These are phyloP conservation scores for Pristionchus maxplancki DNA, from an alignment of 2,888 invertebrate genomes.

Conservation along the genomic window DNA sequence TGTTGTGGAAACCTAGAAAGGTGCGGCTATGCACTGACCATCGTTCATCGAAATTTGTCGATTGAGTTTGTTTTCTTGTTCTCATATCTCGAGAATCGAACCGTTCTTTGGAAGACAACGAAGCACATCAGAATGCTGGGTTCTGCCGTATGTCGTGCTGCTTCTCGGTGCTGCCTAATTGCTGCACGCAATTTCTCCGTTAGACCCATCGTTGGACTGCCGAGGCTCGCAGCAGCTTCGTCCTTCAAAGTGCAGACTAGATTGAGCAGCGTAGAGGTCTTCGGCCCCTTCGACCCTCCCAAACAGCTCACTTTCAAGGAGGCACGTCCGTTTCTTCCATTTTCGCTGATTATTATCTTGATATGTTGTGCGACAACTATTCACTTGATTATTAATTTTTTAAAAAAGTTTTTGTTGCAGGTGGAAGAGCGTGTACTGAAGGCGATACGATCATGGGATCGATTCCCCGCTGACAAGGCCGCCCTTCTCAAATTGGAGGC, in stretches of 20 bases:
- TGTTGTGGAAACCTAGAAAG: too few relatives aligned
- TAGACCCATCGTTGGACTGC: neutral
- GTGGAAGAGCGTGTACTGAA: conserved; percentile 75
- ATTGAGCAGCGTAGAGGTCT: conserved; percentile 60
- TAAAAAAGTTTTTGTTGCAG: conserved; percentile 58
- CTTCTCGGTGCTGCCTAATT: neutral
- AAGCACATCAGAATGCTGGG: conserved; percentile 28
- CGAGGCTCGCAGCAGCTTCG: conserved; percentile 33
- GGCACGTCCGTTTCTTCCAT: too few relatives aligned
- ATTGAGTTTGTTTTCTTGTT: too few relatives aligned
- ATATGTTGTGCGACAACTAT: too few relatives aligned
- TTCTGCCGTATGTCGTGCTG: conserved; percentile 28
- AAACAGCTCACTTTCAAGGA: conserved; percentile 73
- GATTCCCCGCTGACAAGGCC: conserved; percentile 73
- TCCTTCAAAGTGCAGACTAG: conserved; percentile 46
- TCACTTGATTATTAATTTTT: too few relatives aligned
- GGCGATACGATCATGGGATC: conserved; percentile 75
- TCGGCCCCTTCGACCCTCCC: conserved; percentile 73
- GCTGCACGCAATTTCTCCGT: conserved; percentile 34
- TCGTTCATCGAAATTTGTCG: too few relatives aligned
- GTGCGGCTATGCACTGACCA: too few relatives aligned
- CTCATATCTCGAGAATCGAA: too few relatives aligned
- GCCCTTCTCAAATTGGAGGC: conserved; percentile 59
- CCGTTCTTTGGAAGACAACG: too few relatives aligned
- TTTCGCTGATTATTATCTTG: too few relatives aligned